phyloP scores from a whole-genome alignment of 2,797 vertebrate species.

The Danio tinwini region DNA sequence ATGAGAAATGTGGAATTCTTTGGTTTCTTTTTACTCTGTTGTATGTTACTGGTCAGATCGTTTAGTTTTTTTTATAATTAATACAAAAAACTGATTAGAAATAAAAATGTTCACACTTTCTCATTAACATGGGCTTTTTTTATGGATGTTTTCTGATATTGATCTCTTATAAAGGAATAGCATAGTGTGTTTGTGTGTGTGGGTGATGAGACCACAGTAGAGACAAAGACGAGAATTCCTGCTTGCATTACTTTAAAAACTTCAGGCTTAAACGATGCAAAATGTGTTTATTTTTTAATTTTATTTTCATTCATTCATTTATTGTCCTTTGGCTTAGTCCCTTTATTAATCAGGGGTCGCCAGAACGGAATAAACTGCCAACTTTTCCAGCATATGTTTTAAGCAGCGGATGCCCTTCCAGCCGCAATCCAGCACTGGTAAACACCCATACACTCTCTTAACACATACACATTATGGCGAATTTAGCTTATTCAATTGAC shows the following conservation, averaged over 20 bases:
- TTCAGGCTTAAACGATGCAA: background rate
- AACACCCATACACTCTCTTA: too few relatives aligned
- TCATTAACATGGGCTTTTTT: background rate
- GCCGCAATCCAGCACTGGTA: too few relatives aligned
- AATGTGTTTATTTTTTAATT: background rate
- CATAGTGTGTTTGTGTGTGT: slow-evolving; percentile 20
- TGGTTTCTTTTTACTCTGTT: slow-evolving; percentile 22
- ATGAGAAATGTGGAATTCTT: slow-evolving; percentile 41
- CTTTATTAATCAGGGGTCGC: too few relatives aligned
- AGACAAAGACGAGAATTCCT: slow-evolving; percentile 54
- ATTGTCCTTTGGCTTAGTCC: too few relatives aligned
- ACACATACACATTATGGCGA: too few relatives aligned
- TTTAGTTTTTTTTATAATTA: slow-evolving; percentile 18
- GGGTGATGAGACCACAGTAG: slow-evolving; percentile 27
- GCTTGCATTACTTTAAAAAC: slow-evolving; percentile 51
- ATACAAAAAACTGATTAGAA: slow-evolving; percentile 9
- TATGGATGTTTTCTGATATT: background rate
- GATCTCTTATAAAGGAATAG: background rate
- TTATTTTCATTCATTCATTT: too few relatives aligned
- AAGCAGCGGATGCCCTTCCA: too few relatives aligned
- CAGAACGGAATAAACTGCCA: too few relatives aligned
- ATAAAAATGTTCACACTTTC: background rate
- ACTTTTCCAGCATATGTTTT: too few relatives aligned
- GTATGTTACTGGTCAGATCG: slow-evolving; percentile 27
- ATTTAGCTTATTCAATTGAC: too few relatives aligned